Conservation (phyloP, 1,140 invertebrate species). For the Whitmania pigra region DNA sequence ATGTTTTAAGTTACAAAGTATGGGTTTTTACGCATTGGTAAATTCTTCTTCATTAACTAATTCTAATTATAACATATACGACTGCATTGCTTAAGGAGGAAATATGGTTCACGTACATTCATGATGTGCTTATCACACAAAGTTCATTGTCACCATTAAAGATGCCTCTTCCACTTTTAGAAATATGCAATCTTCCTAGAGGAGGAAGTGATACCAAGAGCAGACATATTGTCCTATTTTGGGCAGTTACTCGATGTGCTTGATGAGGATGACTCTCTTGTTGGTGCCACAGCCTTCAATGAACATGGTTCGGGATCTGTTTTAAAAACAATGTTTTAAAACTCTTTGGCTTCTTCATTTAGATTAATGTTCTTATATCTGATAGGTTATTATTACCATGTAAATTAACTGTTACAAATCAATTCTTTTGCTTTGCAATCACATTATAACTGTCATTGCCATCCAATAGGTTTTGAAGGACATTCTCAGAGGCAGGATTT, state of each 20-base stretch:
- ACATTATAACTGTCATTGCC: neutral
- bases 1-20: neutral
- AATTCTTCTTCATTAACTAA: neutral
- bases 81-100: no score
- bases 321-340: neutral
- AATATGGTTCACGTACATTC: no score
- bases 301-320: slow-evolving; percentile 40
- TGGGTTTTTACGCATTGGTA: neutral
- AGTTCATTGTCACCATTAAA: no score
- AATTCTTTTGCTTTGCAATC: neutral
- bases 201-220: slow-evolving; percentile 44
- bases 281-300: slow-evolving; percentile 45
- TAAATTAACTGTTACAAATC: neutral
- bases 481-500: slow-evolving; percentile 31
- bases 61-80: neutral
- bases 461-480: slow-evolving; percentile 35
- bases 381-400: no score
- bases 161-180: slow-evolving; percentile 28
- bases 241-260: slow-evolving; percentile 39
- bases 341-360: no score
- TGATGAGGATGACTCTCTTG: slow-evolving; percentile 38
- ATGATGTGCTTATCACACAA: no score
- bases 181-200: slow-evolving; percentile 44
- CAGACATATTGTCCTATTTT: slow-evolving; percentile 46
- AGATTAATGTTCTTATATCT: no score